Evolutionary conservation across 2,113 vertebrate species (phyloP), one percentile per base, ranked within the genome.

Genomic region (Halcyon malimbica): DNA sequence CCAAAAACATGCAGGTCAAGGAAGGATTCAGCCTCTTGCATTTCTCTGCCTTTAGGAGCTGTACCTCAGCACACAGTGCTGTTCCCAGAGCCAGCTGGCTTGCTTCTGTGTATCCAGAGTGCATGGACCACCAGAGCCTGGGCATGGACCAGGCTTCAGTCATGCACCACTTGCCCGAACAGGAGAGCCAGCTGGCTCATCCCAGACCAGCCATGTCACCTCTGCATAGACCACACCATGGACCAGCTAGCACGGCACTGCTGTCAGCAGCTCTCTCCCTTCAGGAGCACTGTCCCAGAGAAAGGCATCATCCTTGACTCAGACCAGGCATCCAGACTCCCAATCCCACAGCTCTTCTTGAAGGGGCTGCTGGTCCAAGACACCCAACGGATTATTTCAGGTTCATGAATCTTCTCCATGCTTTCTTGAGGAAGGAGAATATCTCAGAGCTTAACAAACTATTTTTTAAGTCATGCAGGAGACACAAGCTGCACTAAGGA

Each of bases 71-170:
- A 54, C 59, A 24, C 0, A 0, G 31, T 31, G 56, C 20, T 64
- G 42, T 31, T 91, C 48, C 56, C 2, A 5, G 60, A 87, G 87
- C 80, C 89, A 96, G 65, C 74, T 93, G 91, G 77, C 87, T 71
- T 33, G 20, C 10, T 75, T 71, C 35, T 60, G 39, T 0, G 0
- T 25, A 73, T 53, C 60, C 73, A 89, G 74, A 64, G 84, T 92
- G 69, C 73, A 31, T 2, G 17, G 80, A 71, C 33, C 80, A 86
- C 76, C 59, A 77, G 64, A 89, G 24, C 59, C 41, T 86, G 79
- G 76, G 41, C 83, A 92, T 1, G 9, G 73, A 87, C 11, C 56
- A 68, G 60, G 42, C 39, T 92, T 46, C 74, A 64, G 80, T 67
- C 79, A 71, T 2, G 26, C 86, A 84, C 53, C 6, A 1, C 54